Evolutionary conservation across 1,140 invertebrate species (phyloP).

Genomic region (Vollenhovia emeryi): DNA sequence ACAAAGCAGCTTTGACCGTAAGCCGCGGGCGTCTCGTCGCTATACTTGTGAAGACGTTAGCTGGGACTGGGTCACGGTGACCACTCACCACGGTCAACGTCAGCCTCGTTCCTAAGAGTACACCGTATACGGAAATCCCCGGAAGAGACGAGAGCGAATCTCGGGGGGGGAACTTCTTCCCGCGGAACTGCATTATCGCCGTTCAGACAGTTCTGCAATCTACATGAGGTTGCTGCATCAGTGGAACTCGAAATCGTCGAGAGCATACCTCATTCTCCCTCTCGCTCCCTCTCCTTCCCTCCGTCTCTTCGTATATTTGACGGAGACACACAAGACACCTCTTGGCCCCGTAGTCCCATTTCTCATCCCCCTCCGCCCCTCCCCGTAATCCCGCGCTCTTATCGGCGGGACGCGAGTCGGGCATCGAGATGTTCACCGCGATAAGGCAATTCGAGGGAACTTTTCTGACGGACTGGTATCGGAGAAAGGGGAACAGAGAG

Average conservation of each 20-base stretch:
- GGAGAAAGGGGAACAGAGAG: not conserved
- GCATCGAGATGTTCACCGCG: slow-evolving; percentile 22
- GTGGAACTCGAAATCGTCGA: slow-evolving; percentile 40
- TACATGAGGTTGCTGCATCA: slow-evolving; percentile 51
- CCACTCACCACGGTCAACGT: not conserved
- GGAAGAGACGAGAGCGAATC: slow-evolving; percentile 18
- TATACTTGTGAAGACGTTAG: not conserved
- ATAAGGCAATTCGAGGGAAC: slow-evolving; percentile 49
- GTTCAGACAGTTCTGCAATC: slow-evolving; percentile 34
- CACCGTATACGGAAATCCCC: slow-evolving; percentile 13
- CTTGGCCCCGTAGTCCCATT: not conserved
- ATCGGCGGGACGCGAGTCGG: slow-evolving; percentile 5
- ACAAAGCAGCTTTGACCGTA: not conserved
- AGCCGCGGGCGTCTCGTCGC: not conserved
- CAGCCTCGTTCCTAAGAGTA: not conserved
- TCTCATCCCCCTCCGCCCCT: not conserved
- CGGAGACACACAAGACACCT: slow-evolving; percentile 4
- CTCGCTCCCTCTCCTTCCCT: not conserved
- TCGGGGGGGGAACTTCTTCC: slow-evolving; percentile 8
- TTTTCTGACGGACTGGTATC: slow-evolving; percentile 43
- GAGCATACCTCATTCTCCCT: not conserved
- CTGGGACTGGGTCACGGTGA: not conserved
- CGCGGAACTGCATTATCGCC: slow-evolving; percentile 28
- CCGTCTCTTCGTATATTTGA: not conserved
- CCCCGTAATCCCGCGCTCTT: slow-evolving; percentile 37